These are phyloP conservation scores for Litocranius walleri DNA, from an alignment of 2,113 vertebrate species.

Conservation along the genomic window DNA sequence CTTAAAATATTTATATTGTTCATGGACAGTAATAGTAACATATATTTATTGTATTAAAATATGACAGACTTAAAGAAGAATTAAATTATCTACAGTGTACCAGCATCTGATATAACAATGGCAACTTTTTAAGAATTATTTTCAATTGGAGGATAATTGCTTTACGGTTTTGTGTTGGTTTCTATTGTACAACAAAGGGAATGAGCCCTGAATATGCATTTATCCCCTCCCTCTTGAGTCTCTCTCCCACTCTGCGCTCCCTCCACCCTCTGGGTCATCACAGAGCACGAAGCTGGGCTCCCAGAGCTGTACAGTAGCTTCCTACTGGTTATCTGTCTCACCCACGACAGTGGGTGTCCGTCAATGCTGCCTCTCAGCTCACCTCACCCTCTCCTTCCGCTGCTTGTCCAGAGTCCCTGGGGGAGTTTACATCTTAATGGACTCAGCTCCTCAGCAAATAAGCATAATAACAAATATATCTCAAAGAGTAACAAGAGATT, in stretches of 20 bases:
- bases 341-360: background rate
- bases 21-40: background rate
- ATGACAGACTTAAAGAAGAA: background rate
- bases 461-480: background rate
- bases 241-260: rapidly evolving
- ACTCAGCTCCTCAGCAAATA: background rate
- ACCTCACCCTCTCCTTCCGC: background rate
- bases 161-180: background rate
- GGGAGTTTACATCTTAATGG: background rate
- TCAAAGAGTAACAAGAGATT: background rate
- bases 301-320: rapidly evolving
- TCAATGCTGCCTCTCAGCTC: background rate
- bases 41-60: background rate
- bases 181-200: background rate
- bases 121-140: background rate
- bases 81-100: background rate
- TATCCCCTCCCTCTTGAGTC: background rate
- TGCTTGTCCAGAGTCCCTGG: background rate
- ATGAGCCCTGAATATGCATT: background rate
- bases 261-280: background rate
- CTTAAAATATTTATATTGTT: background rate
- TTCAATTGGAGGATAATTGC: background rate
- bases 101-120: background rate
- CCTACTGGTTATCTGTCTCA: background rate
- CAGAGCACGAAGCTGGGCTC: rapidly evolving